These are phyloP conservation scores for Eulemur mongoz DNA, from an alignment of 2,797 vertebrate genomes.

Conservation along the genomic window DNA sequence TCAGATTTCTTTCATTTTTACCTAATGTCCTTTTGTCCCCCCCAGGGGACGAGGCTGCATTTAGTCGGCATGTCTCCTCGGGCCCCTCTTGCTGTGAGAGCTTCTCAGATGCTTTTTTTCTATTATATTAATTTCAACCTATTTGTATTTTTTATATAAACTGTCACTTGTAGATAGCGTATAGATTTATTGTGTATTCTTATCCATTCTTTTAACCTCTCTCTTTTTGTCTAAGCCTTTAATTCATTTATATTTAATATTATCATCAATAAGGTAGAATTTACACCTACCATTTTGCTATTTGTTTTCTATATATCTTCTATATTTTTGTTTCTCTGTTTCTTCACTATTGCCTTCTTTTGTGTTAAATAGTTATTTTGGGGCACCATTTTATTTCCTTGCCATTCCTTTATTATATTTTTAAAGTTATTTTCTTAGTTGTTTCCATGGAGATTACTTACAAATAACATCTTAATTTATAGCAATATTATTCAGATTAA, in stretches of 20 bases:
- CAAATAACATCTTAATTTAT: background rate
- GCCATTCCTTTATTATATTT: background rate
- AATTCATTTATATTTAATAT: background rate
- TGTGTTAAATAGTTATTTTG: background rate
- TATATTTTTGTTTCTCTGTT: background rate
- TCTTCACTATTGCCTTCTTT: background rate
- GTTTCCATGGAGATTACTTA: background rate
- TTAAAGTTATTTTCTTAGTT: background rate
- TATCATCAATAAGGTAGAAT: background rate
- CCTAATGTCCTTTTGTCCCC: too few species aligned
- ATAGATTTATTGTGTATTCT: too few species aligned
- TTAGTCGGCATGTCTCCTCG: rapidly evolving
- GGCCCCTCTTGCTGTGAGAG: background rate
- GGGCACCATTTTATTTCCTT: background rate
- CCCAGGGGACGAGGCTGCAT: rapidly evolving
- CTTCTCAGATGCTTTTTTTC: background rate
- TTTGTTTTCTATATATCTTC: background rate
- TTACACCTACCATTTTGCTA: background rate
- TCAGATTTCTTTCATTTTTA: background rate
- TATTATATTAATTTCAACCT: background rate
- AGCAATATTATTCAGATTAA: background rate
- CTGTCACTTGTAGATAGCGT: background rate
- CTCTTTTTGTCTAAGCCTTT: background rate
- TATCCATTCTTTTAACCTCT: background rate
- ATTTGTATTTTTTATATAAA: background rate